Evolutionary conservation across 2,797 vertebrate genomes (phyloP), one percentile per base, ranked within the genome.

Genomic region (Holocentrus rufus): DNA sequence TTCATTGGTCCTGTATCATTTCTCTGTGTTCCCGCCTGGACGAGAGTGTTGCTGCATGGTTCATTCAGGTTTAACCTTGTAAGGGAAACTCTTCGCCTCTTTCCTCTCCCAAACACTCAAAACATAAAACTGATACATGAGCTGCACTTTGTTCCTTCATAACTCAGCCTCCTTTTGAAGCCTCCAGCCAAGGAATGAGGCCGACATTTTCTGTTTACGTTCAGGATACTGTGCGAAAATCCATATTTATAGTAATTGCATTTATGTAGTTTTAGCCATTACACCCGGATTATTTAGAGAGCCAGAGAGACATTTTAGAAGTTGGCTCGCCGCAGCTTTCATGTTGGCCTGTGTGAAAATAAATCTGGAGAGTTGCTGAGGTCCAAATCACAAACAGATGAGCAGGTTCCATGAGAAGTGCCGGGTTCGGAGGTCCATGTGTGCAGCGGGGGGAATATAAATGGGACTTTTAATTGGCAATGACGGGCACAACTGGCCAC

Each of bases 381-480:
- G 91, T 82, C 92, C 90, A 94, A 95, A 95, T 93, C 91, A 91
- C 92, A 94, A 95, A 93, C 94, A 96, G 94, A 95, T 95, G 94
- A 95, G 53, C 86, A 81, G 77, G 79, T 90, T 88, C 57, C 27
- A 87, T 77, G 87, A 92, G 94, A 93, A 93, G 91, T 89, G 90
- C 92, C 92, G 83, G 86, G 90, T 91, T 92, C 80, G 80, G 86
- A 93, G 93, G 84, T 87, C 88, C 88, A 89, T 92, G 89, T 93
- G 91, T 92, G 94, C 91, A 90, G 88, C 50, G 76, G 30, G 72
- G 74, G 84, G 89, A 91, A 91, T 90, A 94, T 87, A 91, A 94
- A 95, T 93, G 91, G 78, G 75, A 84, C 90, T 93, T 95, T 95
- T 95, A 94, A 96, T 94, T 92, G 88, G 91, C 86, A 83, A 81